Evolutionary conservation across 2,113 vertebrate species (phyloP), one percentile per base, ranked within the genome.

Genomic region (Odobenus rosmarus): DNA sequence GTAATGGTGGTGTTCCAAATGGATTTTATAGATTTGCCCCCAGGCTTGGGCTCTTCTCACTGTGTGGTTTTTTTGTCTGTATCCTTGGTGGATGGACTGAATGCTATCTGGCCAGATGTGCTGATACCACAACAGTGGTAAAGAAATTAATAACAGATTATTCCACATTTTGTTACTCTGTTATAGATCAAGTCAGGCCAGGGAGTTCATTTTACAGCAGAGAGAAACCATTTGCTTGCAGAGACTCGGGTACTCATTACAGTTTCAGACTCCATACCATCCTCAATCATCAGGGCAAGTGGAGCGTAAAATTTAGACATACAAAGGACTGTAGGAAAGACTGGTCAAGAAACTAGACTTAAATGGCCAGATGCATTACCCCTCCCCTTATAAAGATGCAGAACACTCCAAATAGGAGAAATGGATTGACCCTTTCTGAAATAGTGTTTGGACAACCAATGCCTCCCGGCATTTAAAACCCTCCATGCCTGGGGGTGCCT

Each of bases 171-270:
- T 76, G 28, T 53, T 7, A 61, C 53, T 69, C 4, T 11, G 86
- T 72, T 80, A 39, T 55, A 13, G 26, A 64, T 24, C 53, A 26
- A 69, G 61, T 39, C 42, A 49, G 51, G 61, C 49, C 28, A 61
- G 55, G 24, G 3, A 67, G 81, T 19, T 62, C 18, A 39, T 62
- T 96, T 94, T 76, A 62, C 5, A 86, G 64, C 6, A 67, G 81
- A 79, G 69, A 91, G n/a, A 88, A 85, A 88, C 49, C 55, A 74
- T 21, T 71, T 64, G 46, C n/a, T 94, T 55, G 3, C 6, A 53
- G 84, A 81, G 83, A n/a, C 21, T 86, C 33, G n/a, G 33, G 13
- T 64, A 9, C 5, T 93, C 71, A 55, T 85, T 94, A 85, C 96
- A 67, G 80, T 85, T 85, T 89, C 18, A 80, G 61, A 39, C 28